Conservation (phyloP, 2,888 invertebrate genomes). For the Meiosimyza decipiens region DNA sequence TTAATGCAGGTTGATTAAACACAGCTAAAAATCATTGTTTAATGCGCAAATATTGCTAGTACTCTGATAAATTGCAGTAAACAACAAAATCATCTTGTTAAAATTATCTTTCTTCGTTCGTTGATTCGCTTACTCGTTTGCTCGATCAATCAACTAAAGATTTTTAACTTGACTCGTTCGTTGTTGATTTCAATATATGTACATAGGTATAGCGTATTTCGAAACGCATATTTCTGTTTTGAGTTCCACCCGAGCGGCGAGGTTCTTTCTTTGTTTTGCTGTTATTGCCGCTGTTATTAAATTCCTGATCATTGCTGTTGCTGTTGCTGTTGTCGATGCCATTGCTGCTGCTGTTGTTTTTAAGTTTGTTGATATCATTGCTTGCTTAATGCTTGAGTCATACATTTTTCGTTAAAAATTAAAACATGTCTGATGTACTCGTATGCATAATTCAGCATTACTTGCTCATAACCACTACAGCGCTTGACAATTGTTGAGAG, state of each 20-base stretch:
- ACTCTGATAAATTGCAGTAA: background rate
- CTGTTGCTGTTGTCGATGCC: background rate
- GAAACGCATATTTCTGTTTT: no score
- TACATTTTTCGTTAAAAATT: constrained; percentile 26
- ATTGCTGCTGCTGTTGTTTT: constrained; percentile 12
- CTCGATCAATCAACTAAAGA: constrained; percentile 6
- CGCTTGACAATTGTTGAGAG: no score
- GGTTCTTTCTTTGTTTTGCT: constrained; percentile 11
- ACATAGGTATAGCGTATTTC: no score
- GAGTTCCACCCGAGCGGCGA: background rate
- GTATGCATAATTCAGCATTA: constrained; percentile 11
- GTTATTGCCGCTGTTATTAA: constrained; percentile 7
- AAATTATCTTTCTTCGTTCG: background rate
- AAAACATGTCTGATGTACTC: constrained; percentile 29
- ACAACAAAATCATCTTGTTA: background rate
- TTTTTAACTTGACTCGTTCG: constrained; percentile 2
- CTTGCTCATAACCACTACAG: no score
- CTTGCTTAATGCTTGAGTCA: constrained; percentile 39
- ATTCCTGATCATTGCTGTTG: constrained; percentile 9
- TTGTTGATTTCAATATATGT: constrained; percentile 20
- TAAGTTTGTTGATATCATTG: constrained; percentile 48
- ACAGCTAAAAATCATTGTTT: no score
- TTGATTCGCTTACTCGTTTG: constrained; percentile 2
- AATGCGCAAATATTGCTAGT: no score
- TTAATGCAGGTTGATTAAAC: no score